Evolutionary conservation across 1,140 invertebrate genomes (phyloP), one percentile per base, ranked within the genome.

Genomic region (Drosophila littoralis): DNA sequence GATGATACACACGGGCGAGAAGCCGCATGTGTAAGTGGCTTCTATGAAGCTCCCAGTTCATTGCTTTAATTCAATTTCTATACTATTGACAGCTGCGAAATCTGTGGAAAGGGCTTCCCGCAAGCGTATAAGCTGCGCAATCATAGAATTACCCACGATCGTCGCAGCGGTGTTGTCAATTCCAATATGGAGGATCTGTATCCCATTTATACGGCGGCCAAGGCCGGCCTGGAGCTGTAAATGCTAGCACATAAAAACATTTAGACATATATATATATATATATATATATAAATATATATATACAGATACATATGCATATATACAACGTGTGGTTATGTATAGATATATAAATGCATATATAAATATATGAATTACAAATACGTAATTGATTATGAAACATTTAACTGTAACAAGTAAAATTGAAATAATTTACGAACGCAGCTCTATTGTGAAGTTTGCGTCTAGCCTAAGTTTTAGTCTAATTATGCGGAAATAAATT

Each of bases 401-500:
- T 88, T 77, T 81, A 77, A 67, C 10, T 59, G 70, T 73, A 75
- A 64, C 67, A 71, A 72, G 40, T 48, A 48, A 55, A 50, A 51
- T 73, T 71, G 54, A 70, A 75, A 75, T 72, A 75, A 75, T 75
- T 75, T 71, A 75, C 57, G 66, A 40, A 63, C 59, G 58, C 67
- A 51, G 51, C 51, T 70, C 51, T 60, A 55, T 63, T 36, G 51
- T 33, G 58, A 61, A 74, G 38, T 36, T 46, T 55, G 61, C 54
- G 57, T 45, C 40, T 74, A 72, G 55, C 60, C 65, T 77, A 74
- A 64, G 40, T 64, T 51, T 60, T 89, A 90, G 77, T 70, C 79
- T 90, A 90, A 83, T 91, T 91, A 82, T 90, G 74, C 9, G 95
- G 95, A 93, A 96, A 96, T 93, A 96, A 95, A 22, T 94, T 93